Evolutionary conservation across 2,888 invertebrate species (phyloP), one percentile per base, ranked within the genome.

Genomic region (Leptopilina syphax): DNA sequence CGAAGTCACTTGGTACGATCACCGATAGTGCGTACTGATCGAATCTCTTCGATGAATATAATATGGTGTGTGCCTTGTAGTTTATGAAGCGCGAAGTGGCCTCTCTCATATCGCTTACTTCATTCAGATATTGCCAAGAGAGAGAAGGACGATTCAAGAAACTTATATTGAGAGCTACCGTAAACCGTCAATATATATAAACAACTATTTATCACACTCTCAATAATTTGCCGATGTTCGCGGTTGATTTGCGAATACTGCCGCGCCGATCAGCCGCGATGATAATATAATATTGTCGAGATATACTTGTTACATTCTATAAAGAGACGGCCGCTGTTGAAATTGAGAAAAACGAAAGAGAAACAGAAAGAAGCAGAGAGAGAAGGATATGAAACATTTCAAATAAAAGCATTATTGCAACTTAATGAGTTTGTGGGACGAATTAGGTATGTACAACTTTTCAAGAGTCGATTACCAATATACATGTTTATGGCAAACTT

Each of bases 221-320:
- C 54, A 73, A 73, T 73, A 73, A 73, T 73, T 73, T 73, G 73
- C 57, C 73, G 73, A 73, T 73, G 57, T 73, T 73, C 73, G 73
- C 73, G 41, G 73, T 57, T 73, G 73, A 73, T 57, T 73, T 73
- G 73, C 13, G 57, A 73, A 70, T 70, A 10, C 70, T 47, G 70
- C 24, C 54, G 70, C 18, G 70, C 24, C 54, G 70, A 70, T 70
- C 9, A 70, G 34, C 34, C 1, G 27, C 12, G 50, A 13, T 57
- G 73, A 73, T 73, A 73, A 73, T 73, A 54, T 70, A 54, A 70
- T 70, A 54, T 70, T 50, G 54, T 8, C 73, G 73, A 44, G 44
- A 73, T 73, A 57, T 73, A 73, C 73, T 73, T 73, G 57, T n/a
- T 34, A 54, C n/a, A 57, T 73, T 54, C 57, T 57, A 34, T 54